Evolutionary conservation across 92 coral and sea anemone species (phyloP), one percentile per base, ranked within the genome.

Genomic region (Parazoanthus darwini): DNA sequence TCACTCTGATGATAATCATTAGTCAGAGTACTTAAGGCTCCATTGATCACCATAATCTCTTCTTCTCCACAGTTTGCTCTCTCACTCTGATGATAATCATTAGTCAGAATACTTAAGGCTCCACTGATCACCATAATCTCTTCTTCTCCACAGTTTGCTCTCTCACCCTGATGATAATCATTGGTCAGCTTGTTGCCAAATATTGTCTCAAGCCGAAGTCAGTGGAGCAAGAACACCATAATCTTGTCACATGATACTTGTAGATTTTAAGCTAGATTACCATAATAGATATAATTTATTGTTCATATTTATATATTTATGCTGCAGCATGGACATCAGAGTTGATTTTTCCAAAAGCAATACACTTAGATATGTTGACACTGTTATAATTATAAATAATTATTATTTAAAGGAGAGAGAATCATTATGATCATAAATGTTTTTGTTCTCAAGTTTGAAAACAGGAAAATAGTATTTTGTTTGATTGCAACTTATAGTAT

Each of bases 141-240:
- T 33, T 86, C 23, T 54, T 9, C 67, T 56, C 59, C 37, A 15
- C 74, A 94, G 98, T 91, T 67, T 79, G 85, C 13, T 95, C 98
- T 63, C 80, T 93, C 35, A 56, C 89, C 6, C 82, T 95, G 83
- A 95, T 95, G 98, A 94, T 92, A 65, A 56, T 84, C 65, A 54
- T 93, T 82, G 98, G 98, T 74, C 92, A 95, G 74, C 44, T 93
- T 15, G 89, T 89, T 51, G 75, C 92, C 85, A 78, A 88, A 25
- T 88, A 85, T 82, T 95, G 94, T 76, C 86, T 90, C 23, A 89
- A 76, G 77, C 85, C 89, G 5, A 91, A 90, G 83, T 63, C 85
- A 2, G 67, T 38, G 72, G 63, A 76, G 36, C 80, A 89, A 42
- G 93, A 95, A 11, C 91, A 91, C 29, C 81, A 58, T 37, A 95